Percentiles rank a stretch among this genome's conserved stretches.
Conservation (phyloP, 2,888 invertebrate species). For the Polymixis lichenea region DNA sequence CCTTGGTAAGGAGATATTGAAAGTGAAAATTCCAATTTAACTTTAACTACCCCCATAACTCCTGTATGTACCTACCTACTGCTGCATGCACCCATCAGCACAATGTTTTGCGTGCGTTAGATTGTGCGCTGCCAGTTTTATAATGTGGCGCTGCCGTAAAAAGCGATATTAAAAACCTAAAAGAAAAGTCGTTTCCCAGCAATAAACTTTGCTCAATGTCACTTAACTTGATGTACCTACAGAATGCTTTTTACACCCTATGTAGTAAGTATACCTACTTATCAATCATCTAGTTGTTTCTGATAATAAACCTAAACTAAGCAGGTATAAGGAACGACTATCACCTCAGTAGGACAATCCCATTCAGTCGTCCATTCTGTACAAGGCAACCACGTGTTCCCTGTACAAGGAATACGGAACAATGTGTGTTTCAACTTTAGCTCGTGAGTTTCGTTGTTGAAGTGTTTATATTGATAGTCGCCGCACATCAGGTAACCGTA, state of each 20-base stretch:
- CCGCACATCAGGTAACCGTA: conserved; percentile 85
- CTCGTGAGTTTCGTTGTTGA: conserved; percentile 48
- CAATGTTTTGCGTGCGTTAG: too few relatives aligned
- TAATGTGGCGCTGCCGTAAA: not conserved
- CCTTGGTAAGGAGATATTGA: not conserved
- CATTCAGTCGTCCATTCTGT: conserved; percentile 83
- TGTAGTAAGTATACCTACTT: not conserved
- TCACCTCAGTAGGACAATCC: conserved; percentile 84
- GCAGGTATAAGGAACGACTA: not conserved
- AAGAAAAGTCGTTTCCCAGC: not conserved
- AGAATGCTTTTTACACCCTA: not conserved
- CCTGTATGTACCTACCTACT: not conserved
- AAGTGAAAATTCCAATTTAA: not conserved
- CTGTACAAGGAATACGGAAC: conserved; percentile 87
- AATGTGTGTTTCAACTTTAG: conserved; percentile 81
- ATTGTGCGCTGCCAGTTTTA: not conserved
- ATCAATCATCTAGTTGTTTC: not conserved
- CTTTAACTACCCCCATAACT: not conserved
- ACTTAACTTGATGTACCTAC: not conserved
- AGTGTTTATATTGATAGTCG: conserved; percentile 81
- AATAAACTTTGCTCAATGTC: not conserved
- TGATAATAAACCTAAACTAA: not conserved
- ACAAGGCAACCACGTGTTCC: conserved; percentile 85
- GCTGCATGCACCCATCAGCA: not conserved
- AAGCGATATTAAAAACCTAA: not conserved